Conservation (phyloP, 2,113 vertebrate genomes). For the Cervus canadensis region DNA sequence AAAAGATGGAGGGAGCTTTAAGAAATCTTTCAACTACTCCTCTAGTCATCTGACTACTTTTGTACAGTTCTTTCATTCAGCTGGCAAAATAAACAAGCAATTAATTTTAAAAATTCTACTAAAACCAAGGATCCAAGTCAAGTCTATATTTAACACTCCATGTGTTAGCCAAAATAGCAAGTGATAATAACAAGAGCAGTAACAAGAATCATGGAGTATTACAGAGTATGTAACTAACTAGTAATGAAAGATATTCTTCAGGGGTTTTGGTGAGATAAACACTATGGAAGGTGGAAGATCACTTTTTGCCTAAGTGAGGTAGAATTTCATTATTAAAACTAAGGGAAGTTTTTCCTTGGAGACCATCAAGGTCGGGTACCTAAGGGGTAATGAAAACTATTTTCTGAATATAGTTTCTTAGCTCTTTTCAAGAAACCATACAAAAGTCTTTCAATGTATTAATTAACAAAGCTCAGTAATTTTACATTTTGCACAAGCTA, state of each 20-base stretch:
- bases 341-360: constrained; percentile 10
- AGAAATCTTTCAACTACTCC: constrained; percentile 72
- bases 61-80: constrained; percentile 51
- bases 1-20: constrained; percentile 81
- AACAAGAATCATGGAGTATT: constrained; percentile 64
- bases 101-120: constrained; percentile 52
- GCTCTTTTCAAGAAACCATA: constrained; percentile 52
- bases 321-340: constrained; percentile 30
- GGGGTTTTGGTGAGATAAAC: constrained; percentile 30
- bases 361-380: constrained; percentile 39
- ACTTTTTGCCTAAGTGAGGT: background rate
- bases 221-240: constrained; percentile 9
- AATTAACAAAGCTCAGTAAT: constrained; percentile 16
- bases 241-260: constrained; percentile 13
- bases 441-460: background rate
- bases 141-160: constrained; percentile 60
- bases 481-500: constrained; percentile 15
- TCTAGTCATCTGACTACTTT: constrained; percentile 67
- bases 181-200: background rate
- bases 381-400: constrained; percentile 18
- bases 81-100: constrained; percentile 59
- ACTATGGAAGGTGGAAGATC: background rate
- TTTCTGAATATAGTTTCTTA: constrained; percentile 34
- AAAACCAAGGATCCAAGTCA: constrained; percentile 17
- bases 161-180: constrained; percentile 54